Evolutionary conservation across 2,797 vertebrate species (phyloP), one percentile per base, ranked within the genome.

Genomic region (Danio jaintianensis): DNA sequence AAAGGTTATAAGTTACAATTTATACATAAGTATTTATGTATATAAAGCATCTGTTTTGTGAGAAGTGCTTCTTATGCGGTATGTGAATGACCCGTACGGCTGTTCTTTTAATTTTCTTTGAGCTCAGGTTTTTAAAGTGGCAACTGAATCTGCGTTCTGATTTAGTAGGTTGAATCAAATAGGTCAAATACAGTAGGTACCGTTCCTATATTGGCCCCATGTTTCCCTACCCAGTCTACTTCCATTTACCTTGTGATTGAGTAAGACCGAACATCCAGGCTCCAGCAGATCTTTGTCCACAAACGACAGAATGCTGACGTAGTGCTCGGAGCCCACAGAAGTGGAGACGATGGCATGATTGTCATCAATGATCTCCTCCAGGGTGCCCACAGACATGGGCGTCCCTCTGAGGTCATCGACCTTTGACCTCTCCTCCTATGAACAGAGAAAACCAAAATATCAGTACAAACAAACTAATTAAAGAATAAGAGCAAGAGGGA

Each of bases 321-420:
- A 99, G 87, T 99, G 97, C 79, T 99, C 98, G 0, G 98, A 99
- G 7, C 97, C 97, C 85, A 99, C 98, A 0, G 98, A 99, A 0
- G 98, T 99, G 64, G 98, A 99, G 70, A 99, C 97, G 0, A 99
- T 99, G 80, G 97, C 97, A 0, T 99, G 97, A 90, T 99, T 99
- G 90, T 99, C 98, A 80, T 99, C 97, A 6, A 99, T 99, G 83
- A 99, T 99, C 91, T 99, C 98, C 87, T 99, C 98, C 87, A 99
- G 87, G n/a, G 96, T 99, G 22, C 98, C 98, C 16, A 99, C 97
- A 0, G 98, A 99, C 98, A 99, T 99, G 0, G 97, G 98, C 0
- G 97, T 99, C 12, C 98, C 98, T 13, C 98, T 93, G 86, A 98
- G 94, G 83, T 99, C 98, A 47, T 99, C 97, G 47, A 99, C 97